Base-by-base conservation (phyloP, 2,888 invertebrate genomes). In the Subacronicta megacephala region DNA sequence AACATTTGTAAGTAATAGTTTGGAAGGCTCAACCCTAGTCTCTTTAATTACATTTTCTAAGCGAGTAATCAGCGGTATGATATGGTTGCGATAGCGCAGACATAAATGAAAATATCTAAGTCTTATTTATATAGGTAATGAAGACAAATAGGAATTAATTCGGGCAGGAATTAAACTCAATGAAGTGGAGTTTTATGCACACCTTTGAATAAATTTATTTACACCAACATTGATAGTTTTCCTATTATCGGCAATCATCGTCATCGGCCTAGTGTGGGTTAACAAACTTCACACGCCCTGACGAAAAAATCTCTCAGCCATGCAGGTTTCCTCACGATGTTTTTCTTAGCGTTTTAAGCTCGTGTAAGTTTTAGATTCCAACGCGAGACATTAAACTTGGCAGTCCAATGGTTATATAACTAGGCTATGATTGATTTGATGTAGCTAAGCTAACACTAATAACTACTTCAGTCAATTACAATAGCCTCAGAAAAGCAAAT, bases 1-100 rank as follows among this genome's bases (percentile, higher is more conserved):
- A 76, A 64, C 64, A 72, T 72, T 78, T 76, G 76, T 75, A 66
- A 62, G 67, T 75, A 74, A 75, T 72, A 72, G 72, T 75, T 77
- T 72, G 57, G 57, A 53, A 64, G 63, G 41, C 53, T 51, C 52
- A 45, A 31, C 54, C 59, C 69, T 18, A 52, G 56, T 63, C 61
- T 44, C 37, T 65, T 51, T 73, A 63, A 75, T 73, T 76, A 62
- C 54, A 60, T 64, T 59, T 46, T 52, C 43, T 60, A 36, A 56
- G 57, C 33, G 53, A 72, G 47, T 51, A 31, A 31, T 53, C 45
- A 56, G 49, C 6, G 37, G n/a, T 36, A 37, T 62, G 29, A 52
- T 56, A 63, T 46, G 53, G 62, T 47, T 52, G 47, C 54, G 47
- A 45, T 37, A 26, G 29, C 7, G 17, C 37, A 29, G 18, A 51